These are phyloP conservation scores for Xerus inauris DNA, from an alignment of 2,113 vertebrate genomes.

Conservation along the genomic window DNA sequence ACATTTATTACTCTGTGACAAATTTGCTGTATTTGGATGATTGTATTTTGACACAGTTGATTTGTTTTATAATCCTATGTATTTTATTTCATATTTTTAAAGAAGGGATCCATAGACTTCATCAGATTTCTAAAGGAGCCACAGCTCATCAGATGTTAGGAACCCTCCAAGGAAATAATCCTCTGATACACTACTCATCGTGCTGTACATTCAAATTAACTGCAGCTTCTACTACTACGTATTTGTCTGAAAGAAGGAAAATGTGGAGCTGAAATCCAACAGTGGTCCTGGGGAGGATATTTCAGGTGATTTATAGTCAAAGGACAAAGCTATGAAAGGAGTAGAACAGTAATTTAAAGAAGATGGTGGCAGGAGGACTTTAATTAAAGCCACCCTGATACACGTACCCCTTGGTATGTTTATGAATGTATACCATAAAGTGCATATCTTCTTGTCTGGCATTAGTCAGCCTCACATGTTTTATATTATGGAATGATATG, in stretches of 20 bases:
- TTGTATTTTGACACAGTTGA: slow-evolving; percentile 4
- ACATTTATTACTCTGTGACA: not conserved
- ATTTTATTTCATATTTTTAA: slow-evolving; percentile 19
- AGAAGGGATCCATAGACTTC: not conserved
- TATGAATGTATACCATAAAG: slow-evolving; percentile 24
- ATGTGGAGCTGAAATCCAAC: slow-evolving; percentile 47
- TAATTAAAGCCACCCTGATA: slow-evolving; percentile 20
- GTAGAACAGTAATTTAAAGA: slow-evolving; percentile 38
- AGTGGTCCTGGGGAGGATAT: not conserved
- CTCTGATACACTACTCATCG: slow-evolving; percentile 68
- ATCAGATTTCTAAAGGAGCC: not conserved
- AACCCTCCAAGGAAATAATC: slow-evolving; percentile 58
- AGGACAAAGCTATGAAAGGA: not conserved
- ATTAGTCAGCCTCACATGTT: slow-evolving; percentile 53
- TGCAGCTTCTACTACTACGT: slow-evolving; percentile 53
- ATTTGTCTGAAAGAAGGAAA: slow-evolving; percentile 60
- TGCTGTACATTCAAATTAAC: slow-evolving; percentile 65
- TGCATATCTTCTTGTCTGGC: slow-evolving; percentile 12
- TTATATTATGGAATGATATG: slow-evolving; percentile 50
- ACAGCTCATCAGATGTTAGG: not conserved
- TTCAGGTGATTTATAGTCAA: slow-evolving; percentile 44
- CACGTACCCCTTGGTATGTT: not conserved
- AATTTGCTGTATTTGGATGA: slow-evolving; percentile 10
- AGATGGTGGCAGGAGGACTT: not conserved
- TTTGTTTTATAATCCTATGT: not conserved